phyloP scores from a whole-genome alignment of 1,140 invertebrate genomes.

The Adoxophyes honmai region DNA sequence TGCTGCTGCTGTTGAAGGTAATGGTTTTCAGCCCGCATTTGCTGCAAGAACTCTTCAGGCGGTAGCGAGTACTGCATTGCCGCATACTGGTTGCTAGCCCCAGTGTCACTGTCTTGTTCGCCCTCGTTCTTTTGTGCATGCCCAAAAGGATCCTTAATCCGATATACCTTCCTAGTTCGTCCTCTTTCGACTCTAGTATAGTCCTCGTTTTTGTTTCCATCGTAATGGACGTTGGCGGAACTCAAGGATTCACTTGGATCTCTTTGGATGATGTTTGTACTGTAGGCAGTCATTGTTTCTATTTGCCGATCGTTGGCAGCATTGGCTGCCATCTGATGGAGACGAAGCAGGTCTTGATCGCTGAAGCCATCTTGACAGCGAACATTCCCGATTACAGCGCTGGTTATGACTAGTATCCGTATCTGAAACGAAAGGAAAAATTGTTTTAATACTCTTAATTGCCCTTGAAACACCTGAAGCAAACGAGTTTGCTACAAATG shows the following conservation, averaged over 20 bases:
- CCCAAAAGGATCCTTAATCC: constrained; percentile 69
- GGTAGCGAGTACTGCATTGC: constrained; percentile 69
- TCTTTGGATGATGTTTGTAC: constrained; percentile 48
- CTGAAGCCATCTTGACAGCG: constrained; percentile 62
- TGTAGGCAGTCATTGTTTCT: constrained; percentile 51
- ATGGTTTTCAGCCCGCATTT: constrained; percentile 59
- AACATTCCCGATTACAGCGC: constrained; percentile 40
- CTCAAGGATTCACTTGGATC: constrained; percentile 51
- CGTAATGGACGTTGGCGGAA: constrained; percentile 52
- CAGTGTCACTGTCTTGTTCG: constrained; percentile 53
- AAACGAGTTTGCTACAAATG: too few relatives aligned
- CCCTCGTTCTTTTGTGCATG: constrained; percentile 29
- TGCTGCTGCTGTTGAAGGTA: constrained; percentile 44
- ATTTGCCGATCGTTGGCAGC: constrained; percentile 45
- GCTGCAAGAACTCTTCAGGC: constrained; percentile 69
- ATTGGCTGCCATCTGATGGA: constrained; percentile 47
- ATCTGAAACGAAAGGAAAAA: constrained; percentile 61
- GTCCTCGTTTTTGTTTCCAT: constrained; percentile 45
- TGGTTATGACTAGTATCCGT: constrained; percentile 60
- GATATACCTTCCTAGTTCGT: constrained; percentile 56
- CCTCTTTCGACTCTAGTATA: constrained; percentile 43
- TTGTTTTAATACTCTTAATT: neutral
- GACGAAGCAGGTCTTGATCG: constrained; percentile 54
- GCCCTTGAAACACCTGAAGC: too few relatives aligned
- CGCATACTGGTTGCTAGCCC: constrained; percentile 70